Conservation (phyloP, 64 coral and sea anemone genomes). For the Hydrozoanthus tunicans region DNA sequence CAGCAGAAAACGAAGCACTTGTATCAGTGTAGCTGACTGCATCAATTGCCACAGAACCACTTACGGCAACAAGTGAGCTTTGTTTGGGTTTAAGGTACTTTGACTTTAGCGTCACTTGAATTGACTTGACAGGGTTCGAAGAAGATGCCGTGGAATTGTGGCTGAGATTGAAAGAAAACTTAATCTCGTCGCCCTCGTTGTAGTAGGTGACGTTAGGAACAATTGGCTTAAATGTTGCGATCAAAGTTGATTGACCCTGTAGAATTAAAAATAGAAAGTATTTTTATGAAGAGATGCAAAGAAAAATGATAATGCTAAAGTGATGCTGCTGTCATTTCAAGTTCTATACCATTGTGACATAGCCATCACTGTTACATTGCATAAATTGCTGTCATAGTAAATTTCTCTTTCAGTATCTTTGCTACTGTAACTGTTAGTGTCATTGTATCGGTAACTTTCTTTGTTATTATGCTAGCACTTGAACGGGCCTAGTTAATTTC, state of each 20-base stretch:
- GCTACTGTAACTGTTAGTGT: not conserved
- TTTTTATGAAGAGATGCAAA: not conserved
- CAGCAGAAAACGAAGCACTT: conserved; percentile 29
- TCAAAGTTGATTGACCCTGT: conserved; percentile 38
- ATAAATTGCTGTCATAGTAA: not conserved
- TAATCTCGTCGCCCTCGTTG: conserved; percentile 71
- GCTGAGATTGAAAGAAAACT: conserved; percentile 54
- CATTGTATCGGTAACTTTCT: not conserved
- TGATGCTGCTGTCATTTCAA: not conserved
- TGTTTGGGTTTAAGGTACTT: conserved; percentile 29
- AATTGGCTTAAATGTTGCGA: conserved; percentile 46
- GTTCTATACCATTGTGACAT: not conserved
- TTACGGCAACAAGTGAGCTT: not conserved
- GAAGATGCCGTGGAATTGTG: conserved; percentile 65
- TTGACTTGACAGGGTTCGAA: not conserved
- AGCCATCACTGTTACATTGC: not conserved
- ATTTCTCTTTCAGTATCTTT: not conserved
- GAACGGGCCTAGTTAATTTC: too few species aligned
- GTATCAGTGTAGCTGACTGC: not conserved
- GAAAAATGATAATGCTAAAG: not conserved
- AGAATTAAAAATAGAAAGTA: not conserved
- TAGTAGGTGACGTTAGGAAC: conserved; percentile 78
- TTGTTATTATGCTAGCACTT: not conserved
- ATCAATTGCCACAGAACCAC: not conserved
- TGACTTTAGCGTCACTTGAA: conserved; percentile 44